These are phyloP conservation scores for Prolemur simus DNA, from an alignment of 2,113 vertebrate genomes.

Conservation along the genomic window DNA sequence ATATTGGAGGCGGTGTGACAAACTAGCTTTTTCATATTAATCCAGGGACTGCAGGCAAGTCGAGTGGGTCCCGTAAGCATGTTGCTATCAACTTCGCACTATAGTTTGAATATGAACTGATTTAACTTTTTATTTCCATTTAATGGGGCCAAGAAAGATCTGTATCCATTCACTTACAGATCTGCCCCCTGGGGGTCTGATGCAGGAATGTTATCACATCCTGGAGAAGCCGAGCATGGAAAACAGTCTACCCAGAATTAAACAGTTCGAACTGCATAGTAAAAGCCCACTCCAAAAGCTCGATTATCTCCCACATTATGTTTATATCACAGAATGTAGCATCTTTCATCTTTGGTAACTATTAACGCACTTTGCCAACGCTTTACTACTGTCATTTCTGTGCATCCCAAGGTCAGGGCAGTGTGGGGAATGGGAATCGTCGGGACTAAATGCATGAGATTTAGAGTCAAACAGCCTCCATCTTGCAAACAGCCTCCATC, in stretches of 20 bases:
- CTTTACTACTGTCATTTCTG: accelerated
- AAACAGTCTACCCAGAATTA: constrained; percentile 53
- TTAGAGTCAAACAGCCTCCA: neutral
- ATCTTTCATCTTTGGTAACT: neutral
- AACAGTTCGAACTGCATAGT: constrained; percentile 15
- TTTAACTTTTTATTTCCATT: constrained; percentile 77
- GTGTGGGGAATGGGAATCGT: neutral
- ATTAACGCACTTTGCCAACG: neutral
- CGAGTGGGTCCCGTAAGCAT: constrained; percentile 57
- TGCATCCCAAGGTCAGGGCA: neutral
- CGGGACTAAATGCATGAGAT: neutral
- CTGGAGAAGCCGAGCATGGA: neutral
- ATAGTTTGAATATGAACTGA: constrained; percentile 66
- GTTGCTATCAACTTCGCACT: constrained; percentile 67
- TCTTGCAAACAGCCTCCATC: neutral
- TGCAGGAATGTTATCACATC: constrained; percentile 59
- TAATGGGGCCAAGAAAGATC: constrained; percentile 63
- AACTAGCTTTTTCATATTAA: constrained; percentile 59
- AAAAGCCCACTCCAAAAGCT: neutral
- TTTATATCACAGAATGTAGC: neutral
- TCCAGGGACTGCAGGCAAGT: constrained; percentile 58
- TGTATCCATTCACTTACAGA: constrained; percentile 59
- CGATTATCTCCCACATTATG: neutral
- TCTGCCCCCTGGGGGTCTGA: constrained; percentile 52
- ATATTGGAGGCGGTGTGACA: constrained; percentile 63